Evolutionary conservation across 2,888 invertebrate genomes (phyloP), one percentile per base, ranked within the genome.

Genomic region (Herminia tarsipennalis): DNA sequence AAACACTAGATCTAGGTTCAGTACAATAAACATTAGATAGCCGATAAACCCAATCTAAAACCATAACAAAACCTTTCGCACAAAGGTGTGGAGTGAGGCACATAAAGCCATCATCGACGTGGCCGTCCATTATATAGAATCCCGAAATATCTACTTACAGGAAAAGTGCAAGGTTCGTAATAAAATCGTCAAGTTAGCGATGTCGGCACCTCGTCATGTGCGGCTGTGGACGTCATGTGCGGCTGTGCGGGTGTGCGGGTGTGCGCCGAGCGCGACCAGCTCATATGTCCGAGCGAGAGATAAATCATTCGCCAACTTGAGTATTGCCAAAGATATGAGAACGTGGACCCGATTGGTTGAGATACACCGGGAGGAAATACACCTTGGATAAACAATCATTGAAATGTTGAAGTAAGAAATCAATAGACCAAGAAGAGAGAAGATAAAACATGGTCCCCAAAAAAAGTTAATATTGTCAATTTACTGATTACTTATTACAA

Each of bases 321-420:
- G 58, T 58, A 63, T 66, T 69, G 71, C 66, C 53, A 56, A 62
- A 70, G 70, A 83, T 83, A 84, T 85, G 83, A 83, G 78, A 83
- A 77, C 80, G 18, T 81, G 77, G 76, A 76, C 70, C 59, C 64
- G 66, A 64, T 55, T 55, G 37, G 12, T 1, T 6, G 61, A 10
- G 70, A 13, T 49, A 69, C 73, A 83, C 51, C 44, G 50, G 38
- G 71, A 34, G 36, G 12, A 6, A 20, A 43, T 9, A 32, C 35
- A 44, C 30, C 36, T 47, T 34, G 28, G n/a, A 40, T 17, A 22
- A 5, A n/a, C n/a, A 8, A 27, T 27, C 1, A 12, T 12, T 5
- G 6, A 8, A 6, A 13, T 27, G 4, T 27, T 27, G 3, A 27
- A 27, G 12, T 1, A 2, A 25, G 5, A 2, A 1, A 21, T n/a